Evolutionary conservation across 2,888 invertebrate species (phyloP).

Genomic region (Anthophora plumipes): DNA sequence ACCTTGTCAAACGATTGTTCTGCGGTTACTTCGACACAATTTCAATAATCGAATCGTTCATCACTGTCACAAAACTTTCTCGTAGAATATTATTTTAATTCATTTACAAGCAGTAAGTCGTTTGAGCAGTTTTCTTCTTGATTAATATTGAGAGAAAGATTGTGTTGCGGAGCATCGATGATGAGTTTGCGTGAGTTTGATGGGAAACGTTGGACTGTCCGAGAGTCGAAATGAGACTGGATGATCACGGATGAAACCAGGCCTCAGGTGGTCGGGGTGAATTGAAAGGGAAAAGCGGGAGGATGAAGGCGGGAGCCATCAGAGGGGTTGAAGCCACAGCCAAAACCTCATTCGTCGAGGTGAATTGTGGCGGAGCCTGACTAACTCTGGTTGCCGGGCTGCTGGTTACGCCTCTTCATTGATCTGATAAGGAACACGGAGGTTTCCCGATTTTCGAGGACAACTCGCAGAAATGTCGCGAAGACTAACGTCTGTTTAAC

Average conservation of each 20-base stretch:
- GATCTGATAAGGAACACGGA: slow-evolving; percentile 77
- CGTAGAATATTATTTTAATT: too few relatives aligned
- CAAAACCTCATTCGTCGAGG: slow-evolving; percentile 75
- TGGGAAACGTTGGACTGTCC: neutral
- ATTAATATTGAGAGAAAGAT: too few relatives aligned
- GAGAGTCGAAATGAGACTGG: slow-evolving; percentile 1
- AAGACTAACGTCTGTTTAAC: too few relatives aligned
- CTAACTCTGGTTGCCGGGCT: slow-evolving; percentile 75
- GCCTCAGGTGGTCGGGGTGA: slow-evolving; percentile 67
- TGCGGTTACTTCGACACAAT: neutral
- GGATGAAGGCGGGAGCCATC: slow-evolving; percentile 74
- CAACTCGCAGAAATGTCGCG: slow-evolving; percentile 29
- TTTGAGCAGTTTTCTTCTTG: too few relatives aligned
- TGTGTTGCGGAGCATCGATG: too few relatives aligned
- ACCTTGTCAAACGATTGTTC: neutral
- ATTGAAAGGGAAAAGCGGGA: slow-evolving; percentile 68
- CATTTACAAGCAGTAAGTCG: too few relatives aligned
- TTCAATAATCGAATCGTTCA: neutral
- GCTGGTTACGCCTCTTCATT: slow-evolving; percentile 81
- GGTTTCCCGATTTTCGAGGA: slow-evolving; percentile 33
- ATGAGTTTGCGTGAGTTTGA: neutral
- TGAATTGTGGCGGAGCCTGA: slow-evolving; percentile 62
- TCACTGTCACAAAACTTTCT: too few relatives aligned
- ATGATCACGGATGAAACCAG: slow-evolving; percentile 26
- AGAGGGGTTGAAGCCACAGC: slow-evolving; percentile 65